Conservation (phyloP, 2,888 invertebrate species). For the Cryptocephalus primarius region DNA sequence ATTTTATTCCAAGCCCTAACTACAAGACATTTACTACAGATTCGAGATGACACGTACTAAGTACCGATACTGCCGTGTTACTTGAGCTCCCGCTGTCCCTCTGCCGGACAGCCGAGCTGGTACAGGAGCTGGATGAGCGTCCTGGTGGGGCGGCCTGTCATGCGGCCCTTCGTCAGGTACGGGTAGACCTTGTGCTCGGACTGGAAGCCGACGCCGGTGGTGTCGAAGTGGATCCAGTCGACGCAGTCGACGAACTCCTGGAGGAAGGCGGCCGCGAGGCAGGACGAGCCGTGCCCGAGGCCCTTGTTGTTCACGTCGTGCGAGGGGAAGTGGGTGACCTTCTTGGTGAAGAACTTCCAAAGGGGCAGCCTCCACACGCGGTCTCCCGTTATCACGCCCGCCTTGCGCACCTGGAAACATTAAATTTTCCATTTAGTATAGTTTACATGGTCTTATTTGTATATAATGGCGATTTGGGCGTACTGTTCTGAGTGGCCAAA, state of each 20-base stretch:
- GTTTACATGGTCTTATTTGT: too few species aligned
- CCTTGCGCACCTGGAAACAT: slow-evolving; percentile 32
- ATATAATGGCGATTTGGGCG: too few species aligned
- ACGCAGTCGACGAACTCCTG: slow-evolving; percentile 44
- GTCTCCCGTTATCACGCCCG: slow-evolving; percentile 45
- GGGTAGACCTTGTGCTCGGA: slow-evolving; percentile 41
- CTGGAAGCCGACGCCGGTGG: slow-evolving; percentile 45
- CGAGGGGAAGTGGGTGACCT: slow-evolving; percentile 35
- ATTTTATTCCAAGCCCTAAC: too few species aligned
- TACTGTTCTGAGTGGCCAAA: too few species aligned
- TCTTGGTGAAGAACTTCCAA: slow-evolving; percentile 42
- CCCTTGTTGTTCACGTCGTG: slow-evolving; percentile 36
- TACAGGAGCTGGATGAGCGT: slow-evolving; percentile 39
- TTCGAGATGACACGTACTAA: too few species aligned
- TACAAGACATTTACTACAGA: too few species aligned
- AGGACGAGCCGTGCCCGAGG: slow-evolving; percentile 29
- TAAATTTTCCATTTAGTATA: too few species aligned
- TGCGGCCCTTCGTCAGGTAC: slow-evolving; percentile 42
- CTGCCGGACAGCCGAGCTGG: slow-evolving; percentile 34
- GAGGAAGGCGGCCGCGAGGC: slow-evolving; percentile 34
- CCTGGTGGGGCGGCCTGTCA: slow-evolving; percentile 41
- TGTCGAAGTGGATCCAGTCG: slow-evolving; percentile 52
- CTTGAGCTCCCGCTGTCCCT: slow-evolving; percentile 25
- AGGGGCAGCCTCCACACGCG: slow-evolving; percentile 52
- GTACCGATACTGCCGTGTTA: slow-evolving; percentile 5